Evolutionary conservation across 2,797 vertebrate species (phyloP), one percentile per base, ranked within the genome.

Genomic region (Dallia pectoralis): DNA sequence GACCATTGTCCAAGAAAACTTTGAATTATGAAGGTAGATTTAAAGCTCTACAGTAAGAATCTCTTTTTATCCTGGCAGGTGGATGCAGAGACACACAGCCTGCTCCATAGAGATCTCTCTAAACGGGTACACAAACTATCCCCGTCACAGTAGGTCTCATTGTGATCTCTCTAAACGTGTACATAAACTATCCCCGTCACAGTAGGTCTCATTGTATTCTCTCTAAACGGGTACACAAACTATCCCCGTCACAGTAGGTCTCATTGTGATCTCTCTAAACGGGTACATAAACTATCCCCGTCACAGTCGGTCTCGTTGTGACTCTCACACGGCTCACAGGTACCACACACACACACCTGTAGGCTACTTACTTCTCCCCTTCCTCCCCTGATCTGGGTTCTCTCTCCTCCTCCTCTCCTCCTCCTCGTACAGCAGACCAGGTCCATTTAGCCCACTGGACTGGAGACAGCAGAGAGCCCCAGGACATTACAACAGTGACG

Each of bases 361-460:
- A 63, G 29, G 69, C 67, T 47, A 87, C 91, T 74, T 91, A 92
- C 87, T 90, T 93, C 77, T 92, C 86, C 71, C 83, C 89, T 78
- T 87, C 78, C 65, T 81, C 86, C 81, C 84, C 87, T 19, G 15
- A 74, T 84, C 53, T 69, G 64, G 25, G 74, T 77, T 81, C 47
- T 72, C 82, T 84, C 88, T 47, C 87, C 86, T 15, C 51, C 61
- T 82, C 1, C 86, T 86, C 92, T 1, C 74, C 84, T 25, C 77
- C 89, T 59, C 95, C 95, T 15, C 95, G 94, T 80, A 97, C 95
- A 4, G 96, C 95, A n/a, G 95, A 95, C 96, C 96, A 98, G 0
- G 97, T 97, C 97, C 97, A 97, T 73, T 95, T 96, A 76, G 96
- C 96, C 97, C 97, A 98, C 86, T 96, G 95, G 81, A 97, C 94